Percentiles rank a stretch among this genome's conserved stretches.
phyloP scores from a whole-genome alignment of 1,140 invertebrate species.

The Trachelipus rathkii region DNA sequence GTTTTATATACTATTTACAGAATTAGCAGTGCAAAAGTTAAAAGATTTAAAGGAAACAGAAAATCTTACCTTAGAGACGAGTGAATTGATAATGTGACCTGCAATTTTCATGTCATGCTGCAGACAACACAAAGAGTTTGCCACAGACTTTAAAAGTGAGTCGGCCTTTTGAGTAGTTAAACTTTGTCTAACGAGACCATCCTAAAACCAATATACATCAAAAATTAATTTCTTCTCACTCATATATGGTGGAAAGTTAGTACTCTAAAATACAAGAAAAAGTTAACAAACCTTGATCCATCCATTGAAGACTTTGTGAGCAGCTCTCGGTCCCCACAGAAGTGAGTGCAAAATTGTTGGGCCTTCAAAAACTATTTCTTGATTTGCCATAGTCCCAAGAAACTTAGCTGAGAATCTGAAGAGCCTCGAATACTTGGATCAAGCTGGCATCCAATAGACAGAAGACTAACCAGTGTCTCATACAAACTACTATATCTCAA shows the following conservation, averaged over 20 bases:
- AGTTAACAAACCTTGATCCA: conserved; percentile 60
- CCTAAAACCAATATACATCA: conserved; percentile 24
- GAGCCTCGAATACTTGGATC: conserved; percentile 45
- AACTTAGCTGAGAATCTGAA: conserved; percentile 35
- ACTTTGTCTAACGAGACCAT: conserved; percentile 75
- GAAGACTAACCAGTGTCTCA: conserved; percentile 74
- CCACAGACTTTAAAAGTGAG: conserved; percentile 65
- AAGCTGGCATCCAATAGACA: conserved; percentile 51
- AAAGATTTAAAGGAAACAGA: neutral
- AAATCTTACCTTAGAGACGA: conserved; percentile 36
- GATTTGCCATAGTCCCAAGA: conserved; percentile 62
- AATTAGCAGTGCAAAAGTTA: neutral
- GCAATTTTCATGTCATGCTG: conserved; percentile 50
- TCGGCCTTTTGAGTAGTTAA: conserved; percentile 78
- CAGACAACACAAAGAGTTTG: conserved; percentile 47
- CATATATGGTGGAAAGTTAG: neutral
- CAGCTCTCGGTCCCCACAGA: conserved; percentile 68
- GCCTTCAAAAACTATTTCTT: conserved; percentile 56
- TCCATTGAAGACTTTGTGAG: conserved; percentile 66
- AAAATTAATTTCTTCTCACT: neutral
- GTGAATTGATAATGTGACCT: conserved; percentile 60
- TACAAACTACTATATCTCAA: conserved; percentile 82
- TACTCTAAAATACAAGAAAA: neutral
- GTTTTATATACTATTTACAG: no score
- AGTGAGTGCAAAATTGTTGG: conserved; percentile 65